phyloP scores from a whole-genome alignment of 1,140 invertebrate genomes.

The Bombus impatiens region DNA sequence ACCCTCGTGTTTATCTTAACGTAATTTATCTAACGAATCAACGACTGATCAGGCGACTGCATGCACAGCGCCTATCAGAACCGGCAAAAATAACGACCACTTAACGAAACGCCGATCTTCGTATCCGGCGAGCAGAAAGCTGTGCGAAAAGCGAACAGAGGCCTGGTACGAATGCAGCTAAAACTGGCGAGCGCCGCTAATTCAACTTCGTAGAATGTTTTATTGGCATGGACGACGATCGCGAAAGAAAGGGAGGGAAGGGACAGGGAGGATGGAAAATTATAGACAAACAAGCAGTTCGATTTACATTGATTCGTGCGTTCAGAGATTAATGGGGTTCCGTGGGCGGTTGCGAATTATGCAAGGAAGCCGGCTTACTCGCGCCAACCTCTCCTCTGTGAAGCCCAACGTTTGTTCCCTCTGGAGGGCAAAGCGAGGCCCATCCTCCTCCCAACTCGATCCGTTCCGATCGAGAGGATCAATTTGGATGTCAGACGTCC shows the following conservation, averaged over 20 bases:
- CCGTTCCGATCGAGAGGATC: constrained; percentile 76
- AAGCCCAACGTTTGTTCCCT: constrained; percentile 33
- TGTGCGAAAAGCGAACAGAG: neutral
- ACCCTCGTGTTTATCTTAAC: too few species aligned
- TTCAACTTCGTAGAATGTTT: constrained; percentile 21
- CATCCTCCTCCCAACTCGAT: constrained; percentile 11
- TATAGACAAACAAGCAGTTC: constrained; percentile 17
- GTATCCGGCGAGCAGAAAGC: neutral
- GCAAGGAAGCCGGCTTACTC: constrained; percentile 60
- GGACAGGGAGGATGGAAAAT: constrained; percentile 4
- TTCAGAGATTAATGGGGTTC: constrained; percentile 66
- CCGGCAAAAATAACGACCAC: neutral
- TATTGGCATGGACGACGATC: constrained; percentile 3
- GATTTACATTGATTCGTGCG: constrained; percentile 47
- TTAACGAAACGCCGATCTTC: neutral
- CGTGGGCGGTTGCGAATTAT: constrained; percentile 71
- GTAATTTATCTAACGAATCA: too few species aligned
- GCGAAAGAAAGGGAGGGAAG: neutral
- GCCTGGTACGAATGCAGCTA: neutral
- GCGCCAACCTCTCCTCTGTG: constrained; percentile 2
- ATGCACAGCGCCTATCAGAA: neutral
- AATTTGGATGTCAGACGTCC: constrained; percentile 80
- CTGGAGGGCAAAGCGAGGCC: neutral
- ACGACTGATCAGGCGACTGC: neutral
- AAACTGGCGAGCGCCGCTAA: neutral